A percentile compares a stretch with the other conserved stretches of the same genome.
Evolutionary conservation across 2,113 vertebrate genomes (phyloP).

Genomic region (Typhlomys cinereus): DNA sequence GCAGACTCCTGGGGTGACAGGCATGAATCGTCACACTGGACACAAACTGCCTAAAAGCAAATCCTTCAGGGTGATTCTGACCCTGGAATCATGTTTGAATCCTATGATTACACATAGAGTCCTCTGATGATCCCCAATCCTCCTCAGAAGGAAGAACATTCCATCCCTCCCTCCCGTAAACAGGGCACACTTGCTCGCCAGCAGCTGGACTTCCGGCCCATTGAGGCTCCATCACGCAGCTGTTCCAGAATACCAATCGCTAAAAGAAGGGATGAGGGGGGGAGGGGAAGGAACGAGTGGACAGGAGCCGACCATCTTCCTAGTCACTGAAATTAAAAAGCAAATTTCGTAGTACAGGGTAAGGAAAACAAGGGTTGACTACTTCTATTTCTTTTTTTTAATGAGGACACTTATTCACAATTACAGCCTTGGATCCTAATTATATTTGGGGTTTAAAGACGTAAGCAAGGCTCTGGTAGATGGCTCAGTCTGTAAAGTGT

Average conservation of each 20-base stretch:
- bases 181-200: conserved; percentile 67
- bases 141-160: conserved; percentile 24
- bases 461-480: too few relatives aligned
- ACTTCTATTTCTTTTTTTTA: not conserved
- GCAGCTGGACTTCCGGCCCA: conserved; percentile 59
- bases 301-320: not conserved
- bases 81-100: not conserved
- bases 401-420: not conserved
- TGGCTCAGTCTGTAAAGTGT: too few relatives aligned
- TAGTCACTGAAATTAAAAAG: not conserved
- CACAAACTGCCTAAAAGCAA: not conserved
- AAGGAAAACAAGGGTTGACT: not conserved
- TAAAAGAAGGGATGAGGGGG: not conserved
- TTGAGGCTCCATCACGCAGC: not conserved
- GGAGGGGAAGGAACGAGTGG: not conserved
- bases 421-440: not conserved
- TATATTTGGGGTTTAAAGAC: not conserved
- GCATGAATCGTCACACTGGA: too few relatives aligned
- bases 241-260: not conserved
- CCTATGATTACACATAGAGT: not conserved
- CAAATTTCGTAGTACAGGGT: not conserved
- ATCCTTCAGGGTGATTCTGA: not conserved
- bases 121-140: conserved; percentile 15
- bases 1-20: not conserved
- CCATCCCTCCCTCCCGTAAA: conserved; percentile 61